phyloP scores from a whole-genome alignment of 1,140 invertebrate species.

The Akabosia matsudoensis region DNA sequence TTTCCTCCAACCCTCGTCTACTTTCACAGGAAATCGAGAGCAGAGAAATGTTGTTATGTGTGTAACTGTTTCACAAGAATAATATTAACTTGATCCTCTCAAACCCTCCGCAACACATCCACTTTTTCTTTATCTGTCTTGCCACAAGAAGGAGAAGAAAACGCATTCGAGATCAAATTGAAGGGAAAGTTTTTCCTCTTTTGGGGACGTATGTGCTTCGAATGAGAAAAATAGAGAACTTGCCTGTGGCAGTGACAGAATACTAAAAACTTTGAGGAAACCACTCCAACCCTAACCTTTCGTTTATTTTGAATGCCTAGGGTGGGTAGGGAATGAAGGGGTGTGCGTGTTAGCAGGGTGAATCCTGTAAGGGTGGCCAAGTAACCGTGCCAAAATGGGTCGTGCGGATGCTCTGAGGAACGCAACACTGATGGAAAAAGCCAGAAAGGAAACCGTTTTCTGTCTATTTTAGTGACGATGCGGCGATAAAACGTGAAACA shows the following conservation, averaged over 20 bases:
- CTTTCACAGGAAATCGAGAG: too few relatives aligned
- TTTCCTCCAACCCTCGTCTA: too few relatives aligned
- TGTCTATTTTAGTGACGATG: background rate
- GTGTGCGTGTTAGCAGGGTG: background rate
- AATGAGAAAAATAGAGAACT: too few relatives aligned
- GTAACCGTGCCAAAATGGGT: constrained; percentile 9
- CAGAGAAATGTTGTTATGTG: too few relatives aligned
- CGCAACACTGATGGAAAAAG: background rate
- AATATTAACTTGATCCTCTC: background rate
- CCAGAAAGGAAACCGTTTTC: background rate
- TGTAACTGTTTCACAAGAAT: constrained; percentile 7
- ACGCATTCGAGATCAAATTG: background rate
- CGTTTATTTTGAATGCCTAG: constrained; percentile 12
- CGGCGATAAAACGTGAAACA: background rate
- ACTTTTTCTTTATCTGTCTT: background rate
- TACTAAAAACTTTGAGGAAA: too few relatives aligned
- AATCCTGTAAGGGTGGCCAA: background rate
- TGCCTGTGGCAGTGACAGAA: too few relatives aligned
- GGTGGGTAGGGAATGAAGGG: background rate
- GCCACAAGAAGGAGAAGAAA: background rate
- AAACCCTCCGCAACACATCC: background rate
- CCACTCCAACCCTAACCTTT: constrained; percentile 14
- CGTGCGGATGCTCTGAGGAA: background rate
- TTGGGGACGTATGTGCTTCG: background rate
- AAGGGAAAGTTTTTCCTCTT: constrained; percentile 1